A percentile compares a stretch with the other conserved stretches of the same genome.
Evolutionary conservation across 2,888 invertebrate species (phyloP).

Genomic region (Cheiracanthium punctorium): DNA sequence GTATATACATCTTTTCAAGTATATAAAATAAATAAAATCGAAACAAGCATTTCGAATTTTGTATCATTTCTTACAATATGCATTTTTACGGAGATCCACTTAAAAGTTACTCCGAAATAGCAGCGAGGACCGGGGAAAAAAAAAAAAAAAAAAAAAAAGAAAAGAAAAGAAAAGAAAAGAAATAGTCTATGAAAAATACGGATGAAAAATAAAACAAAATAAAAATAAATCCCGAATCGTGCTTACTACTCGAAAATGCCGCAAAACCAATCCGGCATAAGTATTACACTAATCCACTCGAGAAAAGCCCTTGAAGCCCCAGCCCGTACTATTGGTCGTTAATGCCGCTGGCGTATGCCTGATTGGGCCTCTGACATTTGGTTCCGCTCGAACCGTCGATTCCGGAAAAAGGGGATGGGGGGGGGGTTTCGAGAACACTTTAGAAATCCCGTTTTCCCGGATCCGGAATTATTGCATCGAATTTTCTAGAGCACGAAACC

Average conservation of each 20-base stretch:
- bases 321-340: constrained; percentile 58
- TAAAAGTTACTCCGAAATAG: constrained; percentile 38
- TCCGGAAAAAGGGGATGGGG: constrained; percentile 52
- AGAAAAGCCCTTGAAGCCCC: constrained; percentile 45
- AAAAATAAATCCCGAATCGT: constrained; percentile 21
- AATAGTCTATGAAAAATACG: constrained; percentile 3
- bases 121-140: too few relatives aligned
- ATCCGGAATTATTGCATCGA: constrained; percentile 69
- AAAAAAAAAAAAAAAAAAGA: too few relatives aligned
- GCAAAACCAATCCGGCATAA: constrained; percentile 67
- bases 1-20: constrained; percentile 14
- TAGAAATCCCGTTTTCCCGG: constrained; percentile 55
- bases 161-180: constrained; percentile 22
- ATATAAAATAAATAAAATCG: constrained; percentile 19
- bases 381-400: constrained; percentile 59
- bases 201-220: constrained; percentile 23
- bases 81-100: constrained; percentile 58
- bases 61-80: constrained; percentile 27
- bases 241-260: constrained; percentile 68
- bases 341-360: constrained; percentile 54
- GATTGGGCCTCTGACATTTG: constrained; percentile 66
- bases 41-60: constrained; percentile 45
- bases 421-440: constrained; percentile 68
- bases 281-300: constrained; percentile 67
- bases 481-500: constrained; percentile 58